Base-by-base conservation (phyloP, 1,140 invertebrate species). In the Drosophila carrolli region DNA sequence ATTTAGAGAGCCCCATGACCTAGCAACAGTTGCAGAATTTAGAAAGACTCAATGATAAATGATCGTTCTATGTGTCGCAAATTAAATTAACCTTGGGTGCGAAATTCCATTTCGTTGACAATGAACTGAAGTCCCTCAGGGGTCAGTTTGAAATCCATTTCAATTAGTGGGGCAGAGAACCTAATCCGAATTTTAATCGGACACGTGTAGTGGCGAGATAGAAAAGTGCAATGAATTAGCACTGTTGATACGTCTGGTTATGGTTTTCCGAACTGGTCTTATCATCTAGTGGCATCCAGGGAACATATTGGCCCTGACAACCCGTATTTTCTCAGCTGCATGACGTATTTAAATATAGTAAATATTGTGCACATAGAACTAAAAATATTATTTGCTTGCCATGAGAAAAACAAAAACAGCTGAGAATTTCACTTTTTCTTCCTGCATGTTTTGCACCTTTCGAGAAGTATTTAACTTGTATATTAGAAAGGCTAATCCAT, bases 41-140 rank as follows among this genome's bases (percentile, higher is more conserved):
- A 14, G 16, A 32, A 32, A 57, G 46, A 58, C 11, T 41, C 9
- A 57, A 14, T 32, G 48, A n/a, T 40, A 60, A 68, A 58, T 29
- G 47, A 68, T 29, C 5, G 37, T 48, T 23, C 19, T 23, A 60
- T 32, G 9, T 10, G 4, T 11, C 35, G 23, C 62, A 27, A 83
- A 85, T 83, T 67, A 37, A 57, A 88, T 76, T 86, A 86, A 83
- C 83, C 79, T 86, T 88, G 72, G 50, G 38, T 23, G 27, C 13
- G 13, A 81, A 73, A 60, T 82, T 76, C 50, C 70, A 67, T 77
- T 59, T 62, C 47, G 48, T 53, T 70, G 38, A 70, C 35, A 63
- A 32, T 46, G 61, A 37, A 46, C 44, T 11, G 29, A 67, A 56
- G 14, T 32, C 14, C 41, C 60, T 37, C 7, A 5, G 50, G 44